Evolutionary conservation across 2,888 invertebrate genomes (phyloP).

Genomic region (Drosophila melanocephala): DNA sequence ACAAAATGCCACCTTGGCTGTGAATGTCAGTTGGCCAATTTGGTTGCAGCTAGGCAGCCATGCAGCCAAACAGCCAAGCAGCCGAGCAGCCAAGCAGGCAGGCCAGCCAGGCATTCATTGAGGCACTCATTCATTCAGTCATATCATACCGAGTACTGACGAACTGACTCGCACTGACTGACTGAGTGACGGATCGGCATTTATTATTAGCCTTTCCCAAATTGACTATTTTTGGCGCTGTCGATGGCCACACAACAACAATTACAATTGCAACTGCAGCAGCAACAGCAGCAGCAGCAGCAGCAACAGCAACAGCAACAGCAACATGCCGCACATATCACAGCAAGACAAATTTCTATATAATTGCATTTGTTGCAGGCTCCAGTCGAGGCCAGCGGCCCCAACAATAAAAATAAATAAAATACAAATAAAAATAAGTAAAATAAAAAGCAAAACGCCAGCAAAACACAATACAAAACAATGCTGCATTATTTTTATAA

Average conservation of each 20-base stretch:
- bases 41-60: conserved; percentile 29
- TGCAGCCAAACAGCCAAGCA: conserved; percentile 52
- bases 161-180: conserved; percentile 64
- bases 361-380: conserved; percentile 76
- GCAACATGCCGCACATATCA: conserved; percentile 80
- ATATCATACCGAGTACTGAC: conserved; percentile 35
- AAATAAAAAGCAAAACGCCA: conserved; percentile 33
- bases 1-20: conserved; percentile 78
- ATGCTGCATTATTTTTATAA: conserved; percentile 65
- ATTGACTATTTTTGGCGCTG: conserved; percentile 75
- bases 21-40: conserved; percentile 80
- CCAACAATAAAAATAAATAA: conserved; percentile 10
- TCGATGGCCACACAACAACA: conserved; percentile 70
- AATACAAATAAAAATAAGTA: conserved; percentile 11
- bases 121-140: background rate
- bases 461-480: conserved; percentile 45
- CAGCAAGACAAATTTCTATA: conserved; percentile 79
- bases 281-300: background rate
- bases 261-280: conserved; percentile 1
- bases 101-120: background rate
- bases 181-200: conserved; percentile 58
- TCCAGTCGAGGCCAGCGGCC: conserved; percentile 53
- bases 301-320: conserved; percentile 36
- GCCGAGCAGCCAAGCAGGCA: conserved; percentile 34
- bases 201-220: conserved; percentile 80